Conservation (phyloP, 1,140 invertebrate species). For the Pseudobourletiella spinata region DNA sequence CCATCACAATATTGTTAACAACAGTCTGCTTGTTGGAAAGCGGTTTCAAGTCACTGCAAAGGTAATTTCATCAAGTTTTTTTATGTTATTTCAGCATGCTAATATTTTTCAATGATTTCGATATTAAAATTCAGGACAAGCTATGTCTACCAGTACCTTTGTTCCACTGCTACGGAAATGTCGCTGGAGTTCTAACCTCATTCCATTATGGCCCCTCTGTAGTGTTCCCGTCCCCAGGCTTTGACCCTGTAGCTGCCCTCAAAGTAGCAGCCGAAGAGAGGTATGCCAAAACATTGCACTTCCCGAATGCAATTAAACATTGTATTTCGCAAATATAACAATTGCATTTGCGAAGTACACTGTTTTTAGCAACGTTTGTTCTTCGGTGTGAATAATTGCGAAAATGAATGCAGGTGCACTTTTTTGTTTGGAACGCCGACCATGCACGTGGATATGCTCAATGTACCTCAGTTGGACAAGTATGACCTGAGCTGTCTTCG, state of each 20-base stretch:
- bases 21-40: constrained; percentile 46
- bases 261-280: constrained; percentile 59
- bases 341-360: too few species aligned
- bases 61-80: constrained; percentile 4
- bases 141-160: constrained; percentile 76
- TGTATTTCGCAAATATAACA: constrained; percentile 6
- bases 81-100: background rate
- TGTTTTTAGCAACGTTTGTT: too few species aligned
- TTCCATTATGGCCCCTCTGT: constrained; percentile 57
- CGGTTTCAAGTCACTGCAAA: constrained; percentile 9
- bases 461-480: constrained; percentile 40
- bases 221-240: constrained; percentile 58
- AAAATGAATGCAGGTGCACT: too few species aligned
- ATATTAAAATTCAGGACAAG: constrained; percentile 21
- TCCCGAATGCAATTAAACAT: background rate
- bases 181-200: constrained; percentile 54
- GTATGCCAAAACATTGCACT: constrained; percentile 45
- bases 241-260: constrained; percentile 58
- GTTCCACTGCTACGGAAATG: constrained; percentile 83
- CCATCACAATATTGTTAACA: constrained; percentile 79
- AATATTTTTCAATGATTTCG: background rate
- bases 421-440: constrained; percentile 86
- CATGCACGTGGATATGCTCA: constrained; percentile 84
- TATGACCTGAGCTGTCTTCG: constrained; percentile 42
- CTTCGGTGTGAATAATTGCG: too few species aligned